Conservation (phyloP, 2,113 vertebrate species). For the Neopipo cinnamomea region DNA sequence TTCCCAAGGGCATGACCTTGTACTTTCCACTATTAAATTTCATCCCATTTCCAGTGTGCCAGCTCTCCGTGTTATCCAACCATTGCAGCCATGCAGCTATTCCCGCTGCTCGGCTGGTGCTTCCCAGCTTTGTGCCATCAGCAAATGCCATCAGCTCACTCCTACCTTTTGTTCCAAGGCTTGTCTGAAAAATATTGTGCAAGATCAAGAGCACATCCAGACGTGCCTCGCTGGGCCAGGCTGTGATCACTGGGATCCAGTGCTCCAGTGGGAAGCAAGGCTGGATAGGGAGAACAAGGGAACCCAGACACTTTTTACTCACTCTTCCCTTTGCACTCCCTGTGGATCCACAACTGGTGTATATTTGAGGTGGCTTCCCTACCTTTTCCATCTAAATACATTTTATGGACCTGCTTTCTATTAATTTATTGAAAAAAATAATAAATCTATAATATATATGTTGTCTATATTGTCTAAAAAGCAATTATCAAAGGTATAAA, state of each 20-base stretch:
- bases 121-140: background rate
- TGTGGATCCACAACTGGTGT: background rate
- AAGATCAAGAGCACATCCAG: background rate
- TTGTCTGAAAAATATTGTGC: background rate
- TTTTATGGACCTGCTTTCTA: background rate
- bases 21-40: slow-evolving; percentile 46
- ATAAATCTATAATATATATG: background rate
- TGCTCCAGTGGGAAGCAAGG: background rate
- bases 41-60: slow-evolving; percentile 21
- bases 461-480: background rate
- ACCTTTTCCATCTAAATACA: background rate
- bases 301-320: background rate
- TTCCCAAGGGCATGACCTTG: slow-evolving; percentile 38
- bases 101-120: background rate
- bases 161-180: background rate
- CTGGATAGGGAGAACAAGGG: background rate
- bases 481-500: background rate
- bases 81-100: background rate
- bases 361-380: background rate
- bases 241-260: background rate
- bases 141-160: background rate
- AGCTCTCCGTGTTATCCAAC: background rate
- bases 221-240: background rate
- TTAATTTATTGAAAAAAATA: background rate
- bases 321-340: background rate